phyloP scores from a whole-genome alignment of 2,888 invertebrate species.

The Congeria kusceri region DNA sequence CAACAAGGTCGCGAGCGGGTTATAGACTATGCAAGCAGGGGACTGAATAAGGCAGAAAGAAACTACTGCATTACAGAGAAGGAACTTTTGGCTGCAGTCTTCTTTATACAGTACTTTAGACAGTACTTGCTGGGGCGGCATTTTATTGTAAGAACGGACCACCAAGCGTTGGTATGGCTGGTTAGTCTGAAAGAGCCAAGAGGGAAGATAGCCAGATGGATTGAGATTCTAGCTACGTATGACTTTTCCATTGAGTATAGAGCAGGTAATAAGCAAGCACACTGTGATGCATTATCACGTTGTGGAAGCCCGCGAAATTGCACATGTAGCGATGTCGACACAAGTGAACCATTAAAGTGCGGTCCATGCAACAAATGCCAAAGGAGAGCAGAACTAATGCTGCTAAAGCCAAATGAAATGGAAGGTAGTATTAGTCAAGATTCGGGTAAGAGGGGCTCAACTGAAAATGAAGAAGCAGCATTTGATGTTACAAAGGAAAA shows the following conservation, averaged over 20 bases:
- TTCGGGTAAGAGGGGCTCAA: neutral
- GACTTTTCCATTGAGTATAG: constrained; percentile 9
- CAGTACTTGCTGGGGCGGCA: constrained; percentile 25
- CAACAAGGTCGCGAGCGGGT: constrained; percentile 7
- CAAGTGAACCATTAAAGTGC: constrained; percentile 30
- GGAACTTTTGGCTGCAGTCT: constrained; percentile 26
- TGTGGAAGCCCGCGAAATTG: neutral
- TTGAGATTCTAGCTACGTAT: constrained; percentile 8
- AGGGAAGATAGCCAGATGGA: constrained; percentile 19
- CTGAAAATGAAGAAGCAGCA: too few species aligned
- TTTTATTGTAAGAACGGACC: neutral
- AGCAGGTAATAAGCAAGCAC: neutral
- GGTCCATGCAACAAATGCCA: constrained; percentile 1
- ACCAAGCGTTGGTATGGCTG: constrained; percentile 2
- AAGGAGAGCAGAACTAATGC: neutral
- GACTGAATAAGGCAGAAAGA: neutral
- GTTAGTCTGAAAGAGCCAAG: constrained; percentile 34
- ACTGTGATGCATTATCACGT: constrained; percentile 8
- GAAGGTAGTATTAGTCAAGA: neutral
- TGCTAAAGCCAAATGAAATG: neutral
- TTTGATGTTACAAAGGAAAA: too few species aligned
- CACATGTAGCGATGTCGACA: constrained; percentile 9
- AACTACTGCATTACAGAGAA: constrained; percentile 12
- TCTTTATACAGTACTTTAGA: constrained; percentile 27
- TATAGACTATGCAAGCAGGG: neutral